Evolutionary conservation across 1,140 invertebrate species (phyloP), one percentile per base, ranked within the genome.

Genomic region (Limonius californicus): DNA sequence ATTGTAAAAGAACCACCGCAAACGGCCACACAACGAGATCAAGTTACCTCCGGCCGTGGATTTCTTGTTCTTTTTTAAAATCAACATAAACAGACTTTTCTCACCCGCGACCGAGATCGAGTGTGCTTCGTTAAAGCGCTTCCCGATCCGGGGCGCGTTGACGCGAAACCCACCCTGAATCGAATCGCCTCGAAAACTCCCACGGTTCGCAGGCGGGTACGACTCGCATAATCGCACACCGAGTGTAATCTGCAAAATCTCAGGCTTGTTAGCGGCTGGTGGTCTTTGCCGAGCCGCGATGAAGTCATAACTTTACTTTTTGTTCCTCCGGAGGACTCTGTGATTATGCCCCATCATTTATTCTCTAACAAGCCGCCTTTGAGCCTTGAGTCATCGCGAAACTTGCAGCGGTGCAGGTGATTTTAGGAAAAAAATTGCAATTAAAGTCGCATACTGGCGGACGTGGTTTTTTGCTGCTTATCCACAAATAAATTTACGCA

Each of bases 1-100:
- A 47, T 54, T 57, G 32, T 54, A 57, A 64, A 64, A 59, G 57
- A 64, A 59, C 47, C 57, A 64, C 62, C 61, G 47, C 61, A 62
- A 60, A 21, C 55, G 62, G 58, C 62, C 62, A 64, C 62, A 64
- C 62, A 64, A 60, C 62, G 42, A 59, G 62, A 45, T 45, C 45
- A 50, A 50, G 45, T 50, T 50, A 50, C 45, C 45, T 50, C 45
- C 45, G 45, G 45, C 45, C 16, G 45, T 18, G 45, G 16, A 50
- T 19, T 50, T 50, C 14, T 50, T 19, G 3, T 18, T 45, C 16
- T 45, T 45, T 50, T 50, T 39, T 39, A 12, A 39, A 45, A 18
- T 50, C 45, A 18, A 50, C 45, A 21, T 14, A 50, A 50, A 50
- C 16, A 16, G 14, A 14, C 16, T 18, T 50, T 50, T 50, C 45